phyloP scores from a whole-genome alignment of 2,888 invertebrate species.

The Agonopterix alstromeriana region DNA sequence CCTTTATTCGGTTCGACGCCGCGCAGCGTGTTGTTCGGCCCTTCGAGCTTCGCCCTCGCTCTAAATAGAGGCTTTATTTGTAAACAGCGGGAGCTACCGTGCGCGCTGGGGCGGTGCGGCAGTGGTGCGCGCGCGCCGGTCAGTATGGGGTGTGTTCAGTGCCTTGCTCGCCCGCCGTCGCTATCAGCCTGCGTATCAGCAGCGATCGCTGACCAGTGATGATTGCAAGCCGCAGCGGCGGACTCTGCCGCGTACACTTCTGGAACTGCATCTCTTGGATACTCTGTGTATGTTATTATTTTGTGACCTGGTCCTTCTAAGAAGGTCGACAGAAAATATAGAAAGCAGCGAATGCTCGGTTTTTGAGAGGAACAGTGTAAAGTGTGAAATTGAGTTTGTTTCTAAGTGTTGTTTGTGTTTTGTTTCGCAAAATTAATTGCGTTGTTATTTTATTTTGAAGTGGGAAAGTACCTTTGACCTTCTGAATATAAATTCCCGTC shows the following conservation, averaged over 20 bases:
- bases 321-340: no score
- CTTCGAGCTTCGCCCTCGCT: constrained; percentile 59
- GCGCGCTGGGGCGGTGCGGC: constrained; percentile 32
- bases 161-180: constrained; percentile 27
- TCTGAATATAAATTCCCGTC: no score
- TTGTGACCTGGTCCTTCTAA: neutral
- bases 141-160: constrained; percentile 64
- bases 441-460: no score
- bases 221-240: constrained; percentile 23
- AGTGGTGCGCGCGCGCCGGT: constrained; percentile 47
- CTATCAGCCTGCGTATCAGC: constrained; percentile 9
- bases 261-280: constrained; percentile 53
- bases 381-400: neutral
- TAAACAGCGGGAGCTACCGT: constrained; percentile 72
- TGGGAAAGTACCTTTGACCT: no score
- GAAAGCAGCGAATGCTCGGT: no score
- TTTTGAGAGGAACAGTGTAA: neutral
- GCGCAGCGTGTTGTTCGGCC: constrained; percentile 59
- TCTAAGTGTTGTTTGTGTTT: neutral
- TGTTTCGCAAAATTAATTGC: neutral
- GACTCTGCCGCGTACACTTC: constrained; percentile 17
- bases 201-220: constrained; percentile 22
- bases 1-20: constrained; percentile 74
- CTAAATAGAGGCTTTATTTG: constrained; percentile 74
- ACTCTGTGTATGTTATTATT: constrained; percentile 57